phyloP scores from a whole-genome alignment of 2,797 vertebrate species.

The Apogon hyalosoma region DNA sequence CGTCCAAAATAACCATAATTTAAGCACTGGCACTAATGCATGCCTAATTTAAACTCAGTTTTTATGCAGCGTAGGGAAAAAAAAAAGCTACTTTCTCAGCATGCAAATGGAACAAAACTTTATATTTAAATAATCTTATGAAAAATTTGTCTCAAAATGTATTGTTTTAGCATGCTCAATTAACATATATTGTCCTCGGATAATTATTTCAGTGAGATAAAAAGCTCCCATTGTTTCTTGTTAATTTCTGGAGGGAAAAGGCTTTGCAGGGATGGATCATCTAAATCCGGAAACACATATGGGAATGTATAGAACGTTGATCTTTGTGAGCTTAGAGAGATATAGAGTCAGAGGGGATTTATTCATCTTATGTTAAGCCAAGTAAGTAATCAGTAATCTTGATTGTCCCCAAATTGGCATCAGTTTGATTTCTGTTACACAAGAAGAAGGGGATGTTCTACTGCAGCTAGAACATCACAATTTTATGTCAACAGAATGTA shows the following conservation, averaged over 20 bases:
- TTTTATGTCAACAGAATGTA: conserved; percentile 22
- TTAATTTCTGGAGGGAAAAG: conserved; percentile 63
- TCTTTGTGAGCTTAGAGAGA: conserved; percentile 71
- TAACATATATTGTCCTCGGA: conserved; percentile 68
- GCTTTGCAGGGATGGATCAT: conserved; percentile 67
- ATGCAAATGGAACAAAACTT: conserved; percentile 44
- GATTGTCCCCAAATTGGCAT: conserved; percentile 54
- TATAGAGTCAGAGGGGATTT: conserved; percentile 67
- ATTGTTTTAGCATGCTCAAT: conserved; percentile 53
- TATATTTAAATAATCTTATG: conserved; percentile 36
- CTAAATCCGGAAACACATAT: conserved; percentile 72
- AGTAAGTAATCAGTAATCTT: conserved; percentile 64
- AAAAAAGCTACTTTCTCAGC: conserved; percentile 5
- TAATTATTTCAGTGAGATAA: conserved; percentile 74
- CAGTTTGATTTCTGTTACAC: conserved; percentile 30
- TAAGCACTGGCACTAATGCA: conserved; percentile 43
- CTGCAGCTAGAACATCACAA: background rate
- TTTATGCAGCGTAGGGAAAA: conserved; percentile 14
- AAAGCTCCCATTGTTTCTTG: conserved; percentile 67
- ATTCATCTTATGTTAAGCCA: conserved; percentile 71
- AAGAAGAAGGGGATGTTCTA: conserved; percentile 11
- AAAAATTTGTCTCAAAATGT: conserved; percentile 37
- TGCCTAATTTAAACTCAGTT: conserved; percentile 40
- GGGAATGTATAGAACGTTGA: conserved; percentile 71
- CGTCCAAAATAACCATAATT: conserved; percentile 42